phyloP scores from a whole-genome alignment of 2,797 vertebrate genomes.

The Artibeus lituratus region DNA sequence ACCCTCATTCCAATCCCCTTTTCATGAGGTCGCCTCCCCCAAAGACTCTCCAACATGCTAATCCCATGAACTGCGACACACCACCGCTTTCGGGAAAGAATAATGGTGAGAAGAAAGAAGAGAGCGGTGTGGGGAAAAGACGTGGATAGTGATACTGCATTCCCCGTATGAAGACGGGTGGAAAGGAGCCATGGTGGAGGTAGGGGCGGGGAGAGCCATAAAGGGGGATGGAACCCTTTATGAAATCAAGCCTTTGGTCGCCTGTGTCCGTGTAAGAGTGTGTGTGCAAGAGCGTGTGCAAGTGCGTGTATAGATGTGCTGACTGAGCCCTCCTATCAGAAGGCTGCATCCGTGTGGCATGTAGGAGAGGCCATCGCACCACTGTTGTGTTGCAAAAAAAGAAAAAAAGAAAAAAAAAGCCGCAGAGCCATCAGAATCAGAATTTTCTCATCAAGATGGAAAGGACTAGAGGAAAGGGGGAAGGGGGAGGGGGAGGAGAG shows the following conservation, averaged over 20 bases:
- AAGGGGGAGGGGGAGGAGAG: conserved; percentile 41
- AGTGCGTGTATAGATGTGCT: conserved; percentile 65
- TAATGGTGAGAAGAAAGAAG: conserved; percentile 59
- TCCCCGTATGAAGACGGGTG: conserved; percentile 57
- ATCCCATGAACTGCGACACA: conserved; percentile 79
- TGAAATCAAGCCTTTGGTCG: conserved; percentile 62
- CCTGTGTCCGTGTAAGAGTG: neutral
- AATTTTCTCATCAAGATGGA: conserved; percentile 82
- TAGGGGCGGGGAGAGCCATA: neutral
- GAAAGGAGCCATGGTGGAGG: conserved; percentile 61
- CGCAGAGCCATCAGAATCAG: conserved; percentile 85
- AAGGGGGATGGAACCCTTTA: neutral
- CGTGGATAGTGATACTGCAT: conserved; percentile 62
- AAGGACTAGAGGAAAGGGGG: conserved; percentile 73
- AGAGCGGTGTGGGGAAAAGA: conserved; percentile 54
- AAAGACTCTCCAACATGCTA: conserved; percentile 72
- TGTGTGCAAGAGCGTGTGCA: conserved; percentile 38
- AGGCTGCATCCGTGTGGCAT: conserved; percentile 77
- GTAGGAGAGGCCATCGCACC: conserved; percentile 83
- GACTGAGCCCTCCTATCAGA: conserved; percentile 59
- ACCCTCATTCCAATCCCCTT: conserved; percentile 70
- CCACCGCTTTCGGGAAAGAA: conserved; percentile 71
- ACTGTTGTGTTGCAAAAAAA: conserved; percentile 82
- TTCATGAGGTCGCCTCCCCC: conserved; percentile 63
- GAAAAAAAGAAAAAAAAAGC: conserved; percentile 66